phyloP scores from a whole-genome alignment of 2,888 invertebrate genomes.

The Clepsis dumicolana region DNA sequence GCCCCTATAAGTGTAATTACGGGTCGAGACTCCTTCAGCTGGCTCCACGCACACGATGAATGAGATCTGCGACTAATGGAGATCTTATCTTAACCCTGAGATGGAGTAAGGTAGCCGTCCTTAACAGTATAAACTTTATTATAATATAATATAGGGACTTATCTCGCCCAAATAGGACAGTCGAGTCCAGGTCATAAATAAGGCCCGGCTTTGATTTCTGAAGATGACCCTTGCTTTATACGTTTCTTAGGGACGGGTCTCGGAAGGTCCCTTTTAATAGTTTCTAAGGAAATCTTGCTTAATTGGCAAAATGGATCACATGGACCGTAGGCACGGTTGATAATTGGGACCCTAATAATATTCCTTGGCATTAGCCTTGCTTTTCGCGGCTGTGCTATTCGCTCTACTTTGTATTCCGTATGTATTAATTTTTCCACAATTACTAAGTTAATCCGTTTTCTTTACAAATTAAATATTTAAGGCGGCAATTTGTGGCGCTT shows the following conservation, averaged over 20 bases:
- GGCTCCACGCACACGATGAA: conserved; percentile 76
- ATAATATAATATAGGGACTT: conserved; percentile 75
- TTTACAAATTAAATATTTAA: conserved; percentile 79
- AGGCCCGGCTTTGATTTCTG: conserved; percentile 81
- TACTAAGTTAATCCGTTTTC: conserved; percentile 75
- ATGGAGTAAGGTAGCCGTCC: conserved; percentile 76
- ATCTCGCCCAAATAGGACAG: conserved; percentile 72
- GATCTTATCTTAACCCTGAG: conserved; percentile 77
- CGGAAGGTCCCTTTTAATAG: conserved; percentile 78
- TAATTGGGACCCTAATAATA: conserved; percentile 57
- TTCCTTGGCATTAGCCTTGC: conserved; percentile 52
- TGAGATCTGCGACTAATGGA: conserved; percentile 80
- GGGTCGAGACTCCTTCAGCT: conserved; percentile 61
- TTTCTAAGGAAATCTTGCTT: conserved; percentile 74
- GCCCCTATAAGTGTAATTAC: conserved; percentile 72
- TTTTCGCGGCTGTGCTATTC: conserved; percentile 52
- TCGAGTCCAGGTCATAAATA: conserved; percentile 80
- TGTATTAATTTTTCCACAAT: conserved; percentile 68
- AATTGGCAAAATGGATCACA: conserved; percentile 76
- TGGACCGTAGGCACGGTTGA: conserved; percentile 56
- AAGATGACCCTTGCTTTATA: conserved; percentile 74
- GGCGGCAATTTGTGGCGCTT: conserved; percentile 78
- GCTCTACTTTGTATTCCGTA: conserved; percentile 52
- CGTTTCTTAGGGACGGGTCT: conserved; percentile 68
- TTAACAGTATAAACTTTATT: conserved; percentile 77